Evolutionary conservation across 1,140 invertebrate species (phyloP).

Genomic region (Babylonia areolata): DNA sequence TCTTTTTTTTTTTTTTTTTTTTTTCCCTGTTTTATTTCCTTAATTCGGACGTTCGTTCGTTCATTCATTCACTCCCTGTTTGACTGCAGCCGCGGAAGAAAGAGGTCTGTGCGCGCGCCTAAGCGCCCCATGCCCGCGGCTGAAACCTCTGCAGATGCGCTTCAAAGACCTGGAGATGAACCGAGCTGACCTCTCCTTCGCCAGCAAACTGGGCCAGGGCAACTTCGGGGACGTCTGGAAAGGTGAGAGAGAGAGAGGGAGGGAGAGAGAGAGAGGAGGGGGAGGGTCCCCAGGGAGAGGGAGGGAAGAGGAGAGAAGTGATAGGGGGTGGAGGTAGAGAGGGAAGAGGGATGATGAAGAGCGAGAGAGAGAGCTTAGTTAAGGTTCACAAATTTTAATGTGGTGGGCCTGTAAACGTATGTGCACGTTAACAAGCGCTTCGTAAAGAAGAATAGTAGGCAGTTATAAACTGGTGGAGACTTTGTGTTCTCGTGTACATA

Average conservation of each 20-base stretch:
- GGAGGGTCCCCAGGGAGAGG: too few relatives aligned
- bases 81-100: not conserved
- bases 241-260: not conserved
- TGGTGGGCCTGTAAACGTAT: too few relatives aligned
- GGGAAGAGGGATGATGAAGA: too few relatives aligned
- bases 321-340: too few relatives aligned
- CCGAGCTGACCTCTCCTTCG: not conserved
- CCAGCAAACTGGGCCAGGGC: not conserved
- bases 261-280: too few relatives aligned
- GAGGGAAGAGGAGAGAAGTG: too few relatives aligned
- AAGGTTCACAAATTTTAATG: too few relatives aligned
- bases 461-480: too few relatives aligned
- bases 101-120: not conserved
- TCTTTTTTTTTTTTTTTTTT: not conserved
- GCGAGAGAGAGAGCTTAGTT: too few relatives aligned
- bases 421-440: too few relatives aligned
- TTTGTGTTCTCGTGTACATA: too few relatives aligned
- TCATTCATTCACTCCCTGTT: constrained; percentile 23
- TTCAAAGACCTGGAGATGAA: not conserved
- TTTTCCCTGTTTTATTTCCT: constrained; percentile 9
- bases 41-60: not conserved
- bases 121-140: not conserved
- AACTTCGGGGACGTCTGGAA: constrained; percentile 15
- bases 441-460: too few relatives aligned
- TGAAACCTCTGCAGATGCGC: not conserved